A percentile compares a stretch with the other conserved stretches of the same genome.
Evolutionary conservation across 2,888 invertebrate species (phyloP).

Genomic region (Drosophila nigricruria): DNA sequence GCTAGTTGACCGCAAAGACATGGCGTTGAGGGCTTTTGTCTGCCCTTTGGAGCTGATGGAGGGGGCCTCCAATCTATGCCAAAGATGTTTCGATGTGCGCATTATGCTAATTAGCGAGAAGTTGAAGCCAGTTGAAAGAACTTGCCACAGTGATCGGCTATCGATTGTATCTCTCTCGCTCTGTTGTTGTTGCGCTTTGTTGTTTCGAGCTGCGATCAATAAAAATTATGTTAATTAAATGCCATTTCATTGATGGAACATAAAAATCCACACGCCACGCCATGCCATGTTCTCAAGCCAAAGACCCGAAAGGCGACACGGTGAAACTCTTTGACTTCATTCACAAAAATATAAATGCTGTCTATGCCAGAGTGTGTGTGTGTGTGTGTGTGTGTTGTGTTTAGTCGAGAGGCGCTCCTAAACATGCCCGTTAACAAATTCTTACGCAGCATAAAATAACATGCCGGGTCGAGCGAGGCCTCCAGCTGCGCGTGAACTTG

Average conservation of each 20-base stretch:
- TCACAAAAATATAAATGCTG: conserved; percentile 71
- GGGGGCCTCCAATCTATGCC: conserved; percentile 48
- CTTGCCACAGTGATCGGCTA: conserved; percentile 66
- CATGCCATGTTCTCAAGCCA: conserved; percentile 55
- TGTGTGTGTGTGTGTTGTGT: conserved; percentile 18
- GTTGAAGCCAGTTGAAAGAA: conserved; percentile 75
- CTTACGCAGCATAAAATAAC: conserved; percentile 66
- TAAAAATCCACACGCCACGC: conserved; percentile 77
- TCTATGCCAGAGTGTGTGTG: background rate
- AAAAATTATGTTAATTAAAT: conserved; percentile 79
- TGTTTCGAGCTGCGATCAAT: conserved; percentile 65
- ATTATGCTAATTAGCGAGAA: conserved; percentile 67
- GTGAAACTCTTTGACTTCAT: conserved; percentile 74
- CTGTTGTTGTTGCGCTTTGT: conserved; percentile 30
- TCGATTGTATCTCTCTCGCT: conserved; percentile 31
- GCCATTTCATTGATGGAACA: conserved; percentile 80
- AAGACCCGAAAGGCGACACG: conserved; percentile 44
- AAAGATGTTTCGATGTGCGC: conserved; percentile 69
- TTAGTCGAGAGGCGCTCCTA: conserved; percentile 57
- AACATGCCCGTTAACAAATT: conserved; percentile 78
- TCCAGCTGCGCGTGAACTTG: conserved; percentile 77
- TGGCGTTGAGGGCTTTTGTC: conserved; percentile 55
- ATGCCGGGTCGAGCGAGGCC: conserved; percentile 29
- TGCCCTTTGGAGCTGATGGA: conserved; percentile 25
- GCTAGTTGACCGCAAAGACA: conserved; percentile 37